phyloP scores from a whole-genome alignment of 1,140 invertebrate genomes.

The Colletes gigas region DNA sequence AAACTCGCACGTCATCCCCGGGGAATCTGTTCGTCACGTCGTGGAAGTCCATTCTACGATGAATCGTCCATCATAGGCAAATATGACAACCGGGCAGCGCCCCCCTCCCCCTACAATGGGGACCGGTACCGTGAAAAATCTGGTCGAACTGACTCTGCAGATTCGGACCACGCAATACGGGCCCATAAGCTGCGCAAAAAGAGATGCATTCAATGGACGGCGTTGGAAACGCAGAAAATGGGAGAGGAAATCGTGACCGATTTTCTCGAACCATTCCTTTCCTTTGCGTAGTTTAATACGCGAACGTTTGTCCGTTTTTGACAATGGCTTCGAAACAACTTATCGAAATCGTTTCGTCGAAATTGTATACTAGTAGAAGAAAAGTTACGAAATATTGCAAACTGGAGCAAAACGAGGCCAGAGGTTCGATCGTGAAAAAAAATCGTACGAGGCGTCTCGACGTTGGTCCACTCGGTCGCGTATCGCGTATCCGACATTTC shows the following conservation, averaged over 20 bases:
- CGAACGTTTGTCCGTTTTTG: no score
- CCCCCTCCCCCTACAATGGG: constrained; percentile 70
- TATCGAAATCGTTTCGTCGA: no score
- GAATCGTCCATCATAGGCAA: constrained; percentile 81
- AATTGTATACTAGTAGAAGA: no score
- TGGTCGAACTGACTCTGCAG: constrained; percentile 76
- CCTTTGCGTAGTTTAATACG: no score
- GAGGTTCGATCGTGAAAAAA: not conserved
- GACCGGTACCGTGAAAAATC: constrained; percentile 80
- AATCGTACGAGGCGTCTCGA: not conserved
- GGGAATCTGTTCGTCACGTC: constrained; percentile 74
- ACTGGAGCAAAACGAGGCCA: no score
- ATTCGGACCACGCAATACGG: constrained; percentile 77
- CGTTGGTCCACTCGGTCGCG: constrained; percentile 1
- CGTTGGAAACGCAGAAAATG: constrained; percentile 11
- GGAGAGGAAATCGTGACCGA: constrained; percentile 14
- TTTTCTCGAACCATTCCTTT: not conserved
- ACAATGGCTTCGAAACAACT: no score
- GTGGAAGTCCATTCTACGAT: constrained; percentile 62
- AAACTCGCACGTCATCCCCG: constrained; percentile 76
- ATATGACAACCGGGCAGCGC: constrained; percentile 80
- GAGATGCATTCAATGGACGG: constrained; percentile 19
- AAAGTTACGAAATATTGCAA: no score
- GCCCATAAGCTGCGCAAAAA: constrained; percentile 24
- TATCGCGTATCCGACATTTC: constrained; percentile 48